phyloP scores from a whole-genome alignment of 2,888 invertebrate genomes.

The Lissonota sp. region DNA sequence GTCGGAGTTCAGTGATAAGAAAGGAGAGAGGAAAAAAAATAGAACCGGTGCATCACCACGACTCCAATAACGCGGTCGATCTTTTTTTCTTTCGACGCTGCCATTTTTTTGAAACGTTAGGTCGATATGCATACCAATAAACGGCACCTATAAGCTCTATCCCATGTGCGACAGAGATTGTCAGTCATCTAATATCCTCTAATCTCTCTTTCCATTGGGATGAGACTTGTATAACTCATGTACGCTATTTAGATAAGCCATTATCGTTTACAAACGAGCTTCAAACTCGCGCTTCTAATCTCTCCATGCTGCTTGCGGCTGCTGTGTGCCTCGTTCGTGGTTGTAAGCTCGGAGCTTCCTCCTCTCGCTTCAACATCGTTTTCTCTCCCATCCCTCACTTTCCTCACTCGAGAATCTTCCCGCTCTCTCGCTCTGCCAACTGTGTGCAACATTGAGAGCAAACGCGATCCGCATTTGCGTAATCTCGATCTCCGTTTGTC shows the following conservation, averaged over 20 bases:
- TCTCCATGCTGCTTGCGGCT: constrained; percentile 43
- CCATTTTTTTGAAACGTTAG: constrained; percentile 53
- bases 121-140: constrained; percentile 51
- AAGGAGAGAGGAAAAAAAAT: constrained; percentile 47
- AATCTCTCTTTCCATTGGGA: constrained; percentile 48
- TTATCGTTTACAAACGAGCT: constrained; percentile 76
- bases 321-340: constrained; percentile 35
- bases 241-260: constrained; percentile 77
- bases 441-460: constrained; percentile 13
- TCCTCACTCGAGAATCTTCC: constrained; percentile 21
- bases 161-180: constrained; percentile 37
- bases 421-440: constrained; percentile 20
- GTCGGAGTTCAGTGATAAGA: constrained; percentile 28
- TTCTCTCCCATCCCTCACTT: constrained; percentile 14
- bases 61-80: background rate
- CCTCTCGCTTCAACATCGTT: constrained; percentile 46
- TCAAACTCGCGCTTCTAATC: constrained; percentile 70
- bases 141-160: background rate
- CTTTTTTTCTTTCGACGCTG: constrained; percentile 14
- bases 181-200: constrained; percentile 57
- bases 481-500: constrained; percentile 66
- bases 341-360: background rate
- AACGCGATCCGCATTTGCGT: constrained; percentile 69
- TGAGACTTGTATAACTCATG: constrained; percentile 76
- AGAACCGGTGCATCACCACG: background rate